A percentile compares a stretch with the other conserved stretches of the same genome.
Evolutionary conservation across 2,888 invertebrate genomes (phyloP).

Genomic region (Melanchra persicariae): DNA sequence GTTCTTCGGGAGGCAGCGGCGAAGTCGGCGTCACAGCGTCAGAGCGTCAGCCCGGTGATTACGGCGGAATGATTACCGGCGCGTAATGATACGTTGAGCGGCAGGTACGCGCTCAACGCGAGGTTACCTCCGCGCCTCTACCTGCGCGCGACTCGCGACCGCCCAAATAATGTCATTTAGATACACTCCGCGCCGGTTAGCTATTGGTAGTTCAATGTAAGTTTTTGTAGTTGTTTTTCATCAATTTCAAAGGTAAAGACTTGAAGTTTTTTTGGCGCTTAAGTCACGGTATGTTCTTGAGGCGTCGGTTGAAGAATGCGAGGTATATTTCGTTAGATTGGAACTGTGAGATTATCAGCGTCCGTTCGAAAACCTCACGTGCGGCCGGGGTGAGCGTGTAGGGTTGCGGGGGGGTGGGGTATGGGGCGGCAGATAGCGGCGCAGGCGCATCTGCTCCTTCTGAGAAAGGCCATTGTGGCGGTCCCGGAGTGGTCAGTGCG

Average conservation of each 20-base stretch:
- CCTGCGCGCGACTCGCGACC: slow-evolving; percentile 77
- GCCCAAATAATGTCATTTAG: slow-evolving; percentile 84
- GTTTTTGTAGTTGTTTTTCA: slow-evolving; percentile 82
- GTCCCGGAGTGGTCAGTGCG: slow-evolving; percentile 88
- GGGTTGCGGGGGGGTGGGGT: slow-evolving; percentile 74
- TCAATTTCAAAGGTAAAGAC: slow-evolving; percentile 71
- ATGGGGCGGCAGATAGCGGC: slow-evolving; percentile 80
- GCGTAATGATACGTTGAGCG: slow-evolving; percentile 86
- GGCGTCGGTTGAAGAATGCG: slow-evolving; percentile 52
- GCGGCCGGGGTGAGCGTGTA: slow-evolving; percentile 72
- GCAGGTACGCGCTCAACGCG: slow-evolving; percentile 80
- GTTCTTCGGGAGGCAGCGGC: slow-evolving; percentile 82
- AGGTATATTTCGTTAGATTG: slow-evolving; percentile 55
- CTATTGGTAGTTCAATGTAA: slow-evolving; percentile 82
- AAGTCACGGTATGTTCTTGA: slow-evolving; percentile 68
- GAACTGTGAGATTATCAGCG: slow-evolving; percentile 69
- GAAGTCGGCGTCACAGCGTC: slow-evolving; percentile 64
- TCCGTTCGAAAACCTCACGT: slow-evolving; percentile 72
- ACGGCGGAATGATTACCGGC: slow-evolving; percentile 83
- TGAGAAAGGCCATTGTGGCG: slow-evolving; percentile 89
- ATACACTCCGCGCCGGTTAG: slow-evolving; percentile 80
- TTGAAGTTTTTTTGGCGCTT: slow-evolving; percentile 71
- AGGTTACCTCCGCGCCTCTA: slow-evolving; percentile 80
- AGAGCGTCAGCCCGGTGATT: slow-evolving; percentile 77
- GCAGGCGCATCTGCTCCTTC: slow-evolving; percentile 89